phyloP scores from a whole-genome alignment of 2,113 vertebrate species.

The Colaptes auratus region DNA sequence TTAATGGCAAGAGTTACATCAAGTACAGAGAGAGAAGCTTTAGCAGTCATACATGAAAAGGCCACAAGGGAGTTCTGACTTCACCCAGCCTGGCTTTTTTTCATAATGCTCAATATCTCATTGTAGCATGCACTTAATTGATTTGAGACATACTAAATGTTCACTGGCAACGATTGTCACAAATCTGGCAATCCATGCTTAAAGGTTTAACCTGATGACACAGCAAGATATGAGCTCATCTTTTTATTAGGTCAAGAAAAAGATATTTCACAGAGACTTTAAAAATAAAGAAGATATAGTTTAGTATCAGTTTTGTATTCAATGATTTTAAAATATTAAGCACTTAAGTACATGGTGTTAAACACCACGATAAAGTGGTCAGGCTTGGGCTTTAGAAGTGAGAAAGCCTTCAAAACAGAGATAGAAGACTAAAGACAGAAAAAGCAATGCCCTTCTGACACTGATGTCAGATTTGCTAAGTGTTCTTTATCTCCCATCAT shows the following conservation, averaged over 20 bases:
- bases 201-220: background rate
- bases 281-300: background rate
- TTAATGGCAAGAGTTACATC: background rate
- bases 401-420: background rate
- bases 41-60: background rate
- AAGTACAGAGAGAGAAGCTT: background rate
- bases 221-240: constrained; percentile 1
- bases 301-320: background rate
- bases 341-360: background rate
- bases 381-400: background rate
- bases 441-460: background rate
- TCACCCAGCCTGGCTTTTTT: background rate
- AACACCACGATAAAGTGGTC: background rate
- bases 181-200: background rate
- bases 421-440: background rate
- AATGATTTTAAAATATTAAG: background rate
- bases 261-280: background rate
- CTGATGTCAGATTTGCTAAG: background rate
- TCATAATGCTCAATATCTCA: background rate
- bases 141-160: background rate
- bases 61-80: background rate
- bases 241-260: background rate
- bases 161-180: background rate
- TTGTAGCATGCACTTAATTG: background rate
- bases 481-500: background rate